Conservation (phyloP, 2,797 vertebrate genomes). For the Pantherophis alleghaniensis region DNA sequence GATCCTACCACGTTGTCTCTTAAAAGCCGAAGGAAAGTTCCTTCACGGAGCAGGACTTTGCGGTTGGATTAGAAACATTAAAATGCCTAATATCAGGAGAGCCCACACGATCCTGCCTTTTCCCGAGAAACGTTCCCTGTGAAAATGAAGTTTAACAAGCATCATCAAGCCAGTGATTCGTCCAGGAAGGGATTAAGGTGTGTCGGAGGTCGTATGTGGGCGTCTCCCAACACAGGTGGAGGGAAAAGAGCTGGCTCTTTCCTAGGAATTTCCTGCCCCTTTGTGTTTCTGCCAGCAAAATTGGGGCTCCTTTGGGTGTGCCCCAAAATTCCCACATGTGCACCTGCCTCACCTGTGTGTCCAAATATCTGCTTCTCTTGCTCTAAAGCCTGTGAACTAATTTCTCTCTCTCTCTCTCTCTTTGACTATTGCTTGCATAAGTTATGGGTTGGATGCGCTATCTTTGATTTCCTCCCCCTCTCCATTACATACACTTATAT, state of each 20-base stretch:
- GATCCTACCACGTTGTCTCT: background rate
- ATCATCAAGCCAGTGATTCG: background rate
- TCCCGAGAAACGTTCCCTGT: slow-evolving; percentile 33
- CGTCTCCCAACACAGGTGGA: slow-evolving; percentile 9
- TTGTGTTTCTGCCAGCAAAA: slow-evolving; percentile 4
- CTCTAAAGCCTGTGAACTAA: slow-evolving; percentile 1
- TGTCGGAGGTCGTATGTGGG: slow-evolving; percentile 5
- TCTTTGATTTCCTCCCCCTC: background rate
- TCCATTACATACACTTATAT: background rate
- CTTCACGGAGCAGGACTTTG: background rate
- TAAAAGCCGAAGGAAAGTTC: background rate
- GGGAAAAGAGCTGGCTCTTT: slow-evolving; percentile 13
- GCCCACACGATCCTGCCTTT: slow-evolving; percentile 12
- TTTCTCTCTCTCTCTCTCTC: background rate
- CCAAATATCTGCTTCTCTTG: background rate
- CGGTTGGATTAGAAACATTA: background rate
- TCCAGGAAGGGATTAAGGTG: slow-evolving; percentile 12
- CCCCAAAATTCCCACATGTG: slow-evolving; percentile 28
- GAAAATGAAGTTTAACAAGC: slow-evolving; percentile 21
- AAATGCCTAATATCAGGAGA: slow-evolving; percentile 38
- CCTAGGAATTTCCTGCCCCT: slow-evolving; percentile 22
- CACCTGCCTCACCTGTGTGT: slow-evolving; percentile 11
- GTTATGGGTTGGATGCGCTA: background rate
- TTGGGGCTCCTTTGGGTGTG: background rate
- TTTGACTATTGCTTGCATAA: background rate